Evolutionary conservation across 2,113 vertebrate species (phyloP), one percentile per base, ranked within the genome.

Genomic region (Elanoides forficatus): DNA sequence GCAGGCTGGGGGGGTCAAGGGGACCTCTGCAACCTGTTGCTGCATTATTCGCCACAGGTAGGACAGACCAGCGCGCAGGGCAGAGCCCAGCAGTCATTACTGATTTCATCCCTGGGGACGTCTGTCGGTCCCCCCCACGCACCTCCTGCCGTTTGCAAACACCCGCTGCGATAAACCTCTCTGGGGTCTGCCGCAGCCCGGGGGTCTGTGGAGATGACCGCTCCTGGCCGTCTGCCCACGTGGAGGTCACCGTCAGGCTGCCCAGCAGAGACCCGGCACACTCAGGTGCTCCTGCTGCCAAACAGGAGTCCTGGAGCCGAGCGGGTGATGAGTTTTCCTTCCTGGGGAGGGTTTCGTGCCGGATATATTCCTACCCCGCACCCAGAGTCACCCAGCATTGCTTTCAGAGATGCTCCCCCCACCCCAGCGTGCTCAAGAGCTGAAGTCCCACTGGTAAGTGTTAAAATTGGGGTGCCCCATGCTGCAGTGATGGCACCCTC

Each of bases 101-200:
- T 13, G 5, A 3, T 13, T 84, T 90, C 34, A 84, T 52, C 93
- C 86, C 45, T 1, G 0, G 40, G 30, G 30, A 67, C 0, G 4
- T 36, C 81, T 90, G 70, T 16, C 1, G 2, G 72, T 23, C 14
- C 43, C n/a, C 36, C 36, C 47, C 55, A 11, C 10, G 9, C 82
- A 45, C 73, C 90, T 94, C 89, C 91, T 93, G 94, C 22, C 53
- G 10, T 0, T 4, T 8, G 2, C 42, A 55, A 80, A 23, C 62
- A 80, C 62, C 73, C 5, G 5, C 88, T 72, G 85, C 79, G 90
- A 91, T 78, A 86, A 94, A 65, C 5, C 53, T 29, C 16, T 38
- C 17, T 0, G 0, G 8, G 60, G 27, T 66, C 34, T 79, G 81
- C 17, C 0, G 0, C 29, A 59, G 42, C 32, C 71, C 0, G 9